A percentile compares a stretch with the other conserved stretches of the same genome.
These are phyloP conservation scores for Hipparchia sbordonii DNA, from an alignment of 2,888 invertebrate genomes.

Conservation along the genomic window DNA sequence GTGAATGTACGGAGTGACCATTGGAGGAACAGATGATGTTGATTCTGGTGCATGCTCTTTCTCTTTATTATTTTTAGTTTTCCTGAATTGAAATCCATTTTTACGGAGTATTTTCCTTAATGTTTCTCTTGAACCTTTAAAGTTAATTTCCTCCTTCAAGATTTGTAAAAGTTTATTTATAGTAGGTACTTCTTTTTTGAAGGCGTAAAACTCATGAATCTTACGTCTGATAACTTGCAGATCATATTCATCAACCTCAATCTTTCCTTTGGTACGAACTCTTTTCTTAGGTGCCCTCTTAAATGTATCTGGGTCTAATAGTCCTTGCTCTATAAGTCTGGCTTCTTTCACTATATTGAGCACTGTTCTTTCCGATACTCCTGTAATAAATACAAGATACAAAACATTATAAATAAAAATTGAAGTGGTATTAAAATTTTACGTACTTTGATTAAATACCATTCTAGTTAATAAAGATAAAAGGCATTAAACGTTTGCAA, in stretches of 20 bases:
- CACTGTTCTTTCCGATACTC: conserved; percentile 75
- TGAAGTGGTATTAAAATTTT: neutral
- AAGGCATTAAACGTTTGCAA: neutral
- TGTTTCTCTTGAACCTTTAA: conserved; percentile 75
- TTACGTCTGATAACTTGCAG: conserved; percentile 73
- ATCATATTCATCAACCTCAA: conserved; percentile 75
- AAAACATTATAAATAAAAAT: neutral
- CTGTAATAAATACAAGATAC: conserved; percentile 51
- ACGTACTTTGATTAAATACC: neutral
- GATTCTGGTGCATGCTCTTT: conserved; percentile 64
- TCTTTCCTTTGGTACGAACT: conserved; percentile 73
- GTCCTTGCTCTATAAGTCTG: conserved; percentile 72
- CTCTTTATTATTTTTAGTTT: conserved; percentile 74
- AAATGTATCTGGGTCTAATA: conserved; percentile 72
- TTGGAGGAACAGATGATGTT: conserved; percentile 62
- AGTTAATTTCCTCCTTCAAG: conserved; percentile 73
- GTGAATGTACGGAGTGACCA: conserved; percentile 74
- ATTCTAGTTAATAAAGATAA: neutral
- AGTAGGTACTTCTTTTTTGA: conserved; percentile 76
- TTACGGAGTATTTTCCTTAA: conserved; percentile 72
- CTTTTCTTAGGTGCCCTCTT: conserved; percentile 73
- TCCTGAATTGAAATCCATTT: conserved; percentile 76
- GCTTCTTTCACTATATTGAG: conserved; percentile 76
- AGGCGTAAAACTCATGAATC: conserved; percentile 77
- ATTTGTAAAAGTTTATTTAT: conserved; percentile 75